Evolutionary conservation across 2,797 vertebrate genomes (phyloP), one percentile per base, ranked within the genome.

Genomic region (Diplodus sargus): DNA sequence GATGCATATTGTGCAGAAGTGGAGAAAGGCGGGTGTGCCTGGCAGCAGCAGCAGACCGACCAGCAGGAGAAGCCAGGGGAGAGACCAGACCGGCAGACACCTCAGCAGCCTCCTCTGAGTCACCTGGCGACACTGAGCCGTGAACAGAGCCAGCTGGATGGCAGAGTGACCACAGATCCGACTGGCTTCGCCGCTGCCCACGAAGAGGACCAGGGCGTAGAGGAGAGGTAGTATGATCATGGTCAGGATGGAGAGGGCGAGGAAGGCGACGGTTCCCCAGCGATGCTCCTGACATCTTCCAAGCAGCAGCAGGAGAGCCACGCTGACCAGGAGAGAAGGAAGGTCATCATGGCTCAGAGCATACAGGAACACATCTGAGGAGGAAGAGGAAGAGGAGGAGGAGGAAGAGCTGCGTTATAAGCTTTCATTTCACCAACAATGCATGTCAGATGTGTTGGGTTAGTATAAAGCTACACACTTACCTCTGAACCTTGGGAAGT

Each of bases 1-100:
- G 0, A 95, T 88, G 48, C 95, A 94, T 81, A 97, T 94, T 65
- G 96, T 95, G n/a, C 96, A 97, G 72, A 96, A 91, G 73, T 97
- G 95, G 57, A 97, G 94, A 49, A 97, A 93, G 22, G 95, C 94
- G 0, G 96, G 94, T 0, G 95, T 94, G 28, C 83, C 87, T 0
- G 96, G 95, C 28, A 97, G 91, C 68, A 96, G 75, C 14, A 95
- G 87, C 12, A 95, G 85, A 58, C 94, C 76, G 2, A 90, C 59
- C 22, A 96, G 79, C n/a, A 97, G 88, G 39, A 96, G 73, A 17
- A 96, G 82, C 95, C 96, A 97, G 0, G 96, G 96, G 6, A 95
- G 86, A 12, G 94, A 85, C 89, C 95, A 95, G 34, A 94, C 78
- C 0, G 94, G 92, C 5, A 96, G 76, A 90, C 90, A 94, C 34